phyloP scores from a whole-genome alignment of 2,113 vertebrate genomes.

The Oostethus manadensis region DNA sequence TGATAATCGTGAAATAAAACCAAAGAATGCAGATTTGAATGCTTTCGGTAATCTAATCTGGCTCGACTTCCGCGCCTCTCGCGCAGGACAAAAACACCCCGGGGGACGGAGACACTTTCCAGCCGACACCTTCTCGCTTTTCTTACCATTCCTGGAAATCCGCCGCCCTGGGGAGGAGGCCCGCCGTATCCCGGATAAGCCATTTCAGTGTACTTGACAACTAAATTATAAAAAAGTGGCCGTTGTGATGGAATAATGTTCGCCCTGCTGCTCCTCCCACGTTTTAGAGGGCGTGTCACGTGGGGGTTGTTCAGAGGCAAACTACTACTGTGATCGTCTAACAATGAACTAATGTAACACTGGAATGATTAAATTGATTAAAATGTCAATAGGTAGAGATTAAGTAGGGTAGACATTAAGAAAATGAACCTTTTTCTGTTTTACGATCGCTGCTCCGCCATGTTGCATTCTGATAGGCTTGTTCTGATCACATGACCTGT shows the following conservation, averaged over 20 bases:
- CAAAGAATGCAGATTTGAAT: not conserved
- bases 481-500: not conserved
- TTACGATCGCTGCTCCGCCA: not conserved
- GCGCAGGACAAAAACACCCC: not conserved
- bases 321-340: no score
- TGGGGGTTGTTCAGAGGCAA: fast-evolving
- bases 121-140: not conserved
- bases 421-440: not conserved
- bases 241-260: not conserved
- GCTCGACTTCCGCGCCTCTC: conserved; percentile 18
- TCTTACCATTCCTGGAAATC: conserved; percentile 53
- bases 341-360: no score
- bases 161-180: not conserved
- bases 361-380: not conserved
- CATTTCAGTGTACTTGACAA: conserved; percentile 28
- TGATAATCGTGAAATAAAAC: not conserved
- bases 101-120: not conserved
- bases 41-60: not conserved
- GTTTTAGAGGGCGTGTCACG: conserved; percentile 6
- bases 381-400: fast-evolving
- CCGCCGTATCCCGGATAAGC: conserved; percentile 61
- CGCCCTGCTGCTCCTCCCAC: not conserved
- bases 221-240: not conserved
- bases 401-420: not conserved
- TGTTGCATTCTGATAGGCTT: conserved; percentile 5